These are phyloP conservation scores for Bursaphelenchus okinawaensis DNA, from an alignment of 2,888 invertebrate genomes.

Conservation along the genomic window DNA sequence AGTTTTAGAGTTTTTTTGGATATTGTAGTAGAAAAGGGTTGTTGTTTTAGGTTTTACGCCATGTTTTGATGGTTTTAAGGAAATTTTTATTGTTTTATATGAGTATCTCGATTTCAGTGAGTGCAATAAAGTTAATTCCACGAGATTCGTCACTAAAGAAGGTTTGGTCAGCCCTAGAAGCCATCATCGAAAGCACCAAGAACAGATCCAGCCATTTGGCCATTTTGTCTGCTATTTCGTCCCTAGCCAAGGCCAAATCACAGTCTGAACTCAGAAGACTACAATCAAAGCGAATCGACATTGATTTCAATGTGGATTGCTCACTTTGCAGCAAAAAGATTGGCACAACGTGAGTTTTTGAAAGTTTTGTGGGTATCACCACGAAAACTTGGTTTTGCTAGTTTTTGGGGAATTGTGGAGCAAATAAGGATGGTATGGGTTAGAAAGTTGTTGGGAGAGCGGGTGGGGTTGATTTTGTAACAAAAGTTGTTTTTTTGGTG, in stretches of 20 bases:
- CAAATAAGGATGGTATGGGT: too few species aligned
- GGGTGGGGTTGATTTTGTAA: too few species aligned
- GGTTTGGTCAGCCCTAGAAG: slow-evolving; percentile 65
- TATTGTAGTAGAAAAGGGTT: too few species aligned
- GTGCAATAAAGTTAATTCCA: slow-evolving; percentile 71
- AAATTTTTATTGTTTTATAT: not conserved
- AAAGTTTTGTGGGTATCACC: not conserved
- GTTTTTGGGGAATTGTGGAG: slow-evolving; percentile 29
- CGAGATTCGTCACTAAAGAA: slow-evolving; percentile 72
- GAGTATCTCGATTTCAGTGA: slow-evolving; percentile 15
- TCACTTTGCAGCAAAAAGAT: slow-evolving; percentile 87
- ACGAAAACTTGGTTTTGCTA: not conserved
- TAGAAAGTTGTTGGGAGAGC: too few species aligned
- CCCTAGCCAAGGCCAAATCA: slow-evolving; percentile 67
- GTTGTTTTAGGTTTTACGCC: too few species aligned
- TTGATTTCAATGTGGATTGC: slow-evolving; percentile 82
- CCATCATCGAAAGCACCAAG: slow-evolving; percentile 75
- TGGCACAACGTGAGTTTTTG: slow-evolving; percentile 70
- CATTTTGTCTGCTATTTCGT: slow-evolving; percentile 27
- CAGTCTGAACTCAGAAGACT: slow-evolving; percentile 68
- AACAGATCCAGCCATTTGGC: slow-evolving; percentile 59
- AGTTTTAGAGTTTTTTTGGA: too few species aligned
- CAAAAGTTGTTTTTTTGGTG: too few species aligned
- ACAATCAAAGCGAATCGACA: slow-evolving; percentile 75
- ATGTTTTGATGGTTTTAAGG: not conserved